Evolutionary conservation across 2,113 vertebrate species (phyloP), one percentile per base, ranked within the genome.

Genomic region (Aythya baeri): DNA sequence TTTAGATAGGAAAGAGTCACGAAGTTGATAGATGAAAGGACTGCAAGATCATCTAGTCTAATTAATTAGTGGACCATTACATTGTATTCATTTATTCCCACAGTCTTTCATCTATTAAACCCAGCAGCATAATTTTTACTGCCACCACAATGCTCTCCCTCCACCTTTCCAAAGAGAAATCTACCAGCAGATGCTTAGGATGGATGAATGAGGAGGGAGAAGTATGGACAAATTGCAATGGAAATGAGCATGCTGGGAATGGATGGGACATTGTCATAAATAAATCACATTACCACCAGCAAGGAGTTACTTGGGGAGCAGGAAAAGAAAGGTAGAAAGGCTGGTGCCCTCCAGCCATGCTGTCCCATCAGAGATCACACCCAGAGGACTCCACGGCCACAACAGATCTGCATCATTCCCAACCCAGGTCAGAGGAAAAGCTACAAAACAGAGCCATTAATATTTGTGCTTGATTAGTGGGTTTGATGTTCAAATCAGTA

Each of bases 401-500:
- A 26, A 43, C 4, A 74, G 44, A 58, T 10, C 63, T 5, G 6
- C 71, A 58, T 52, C 3, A 0, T 36, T 76, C n/a, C 20, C 58
- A 79, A 16, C 58, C 21, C 18, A 54, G 78, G 87, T 58, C 89
- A 88, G 59, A 70, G 54, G 22, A 25, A 66, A 65, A 87, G 63
- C 87, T 78, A n/a, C 89, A 73, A 94, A 85, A 58, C 7, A 84
- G 74, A 94, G 75, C 58, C 84, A 70, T 89, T 96, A 91, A 89
- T 94, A 92, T 83, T 85, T 87, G 78, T 89, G 75, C 95, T 84
- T 95, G 86, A 96, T 97, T 95, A 96, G 87, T 70, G 72, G 74
- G 13, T 94, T 86, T 86, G 87, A 93, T 95, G 91, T 83, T 95
- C 91, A 93, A 91, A 96, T 96, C 95, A 92, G 67, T 43, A 93